A percentile compares a stretch with the other conserved stretches of the same genome.
Conservation (phyloP, 1,140 invertebrate genomes). For the Polypedilum vanderplanki region DNA sequence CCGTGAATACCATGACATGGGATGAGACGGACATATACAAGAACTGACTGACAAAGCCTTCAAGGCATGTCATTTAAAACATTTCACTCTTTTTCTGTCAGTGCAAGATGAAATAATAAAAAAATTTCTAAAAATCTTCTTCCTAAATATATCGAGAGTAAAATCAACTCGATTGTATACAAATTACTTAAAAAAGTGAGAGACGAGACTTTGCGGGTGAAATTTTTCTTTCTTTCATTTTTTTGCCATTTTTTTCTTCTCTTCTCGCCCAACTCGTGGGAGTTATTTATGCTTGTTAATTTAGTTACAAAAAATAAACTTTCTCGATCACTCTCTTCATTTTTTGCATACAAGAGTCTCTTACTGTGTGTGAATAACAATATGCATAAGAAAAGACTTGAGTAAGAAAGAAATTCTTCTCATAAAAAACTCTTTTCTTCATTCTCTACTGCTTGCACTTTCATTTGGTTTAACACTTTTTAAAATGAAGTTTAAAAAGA, state of each 20-base stretch:
- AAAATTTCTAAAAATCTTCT: too few relatives aligned
- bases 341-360: neutral
- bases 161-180: conserved; percentile 8
- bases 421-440: too few relatives aligned
- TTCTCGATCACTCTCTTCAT: neutral
- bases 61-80: neutral
- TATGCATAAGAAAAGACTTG: too few relatives aligned
- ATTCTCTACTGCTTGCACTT: too few relatives aligned
- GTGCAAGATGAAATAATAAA: neutral
- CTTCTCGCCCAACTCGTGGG: neutral
- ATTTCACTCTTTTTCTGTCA: neutral
- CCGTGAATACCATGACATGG: too few relatives aligned
- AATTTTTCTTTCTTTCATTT: conserved; percentile 6
- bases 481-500: too few relatives aligned
- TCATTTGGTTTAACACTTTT: too few relatives aligned
- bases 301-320: neutral
- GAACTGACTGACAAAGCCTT: neutral
- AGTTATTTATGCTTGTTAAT: conserved; percentile 1
- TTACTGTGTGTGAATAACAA: neutral
- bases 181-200: neutral
- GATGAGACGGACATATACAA: too few relatives aligned
- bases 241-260: neutral
- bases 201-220: conserved; percentile 9
- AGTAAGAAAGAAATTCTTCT: too few relatives aligned
- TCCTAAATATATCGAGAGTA: too few relatives aligned